Evolutionary conservation across 2,888 invertebrate species (phyloP), one percentile per base, ranked within the genome.

Genomic region (Zygothrica quintamaculata): DNA sequence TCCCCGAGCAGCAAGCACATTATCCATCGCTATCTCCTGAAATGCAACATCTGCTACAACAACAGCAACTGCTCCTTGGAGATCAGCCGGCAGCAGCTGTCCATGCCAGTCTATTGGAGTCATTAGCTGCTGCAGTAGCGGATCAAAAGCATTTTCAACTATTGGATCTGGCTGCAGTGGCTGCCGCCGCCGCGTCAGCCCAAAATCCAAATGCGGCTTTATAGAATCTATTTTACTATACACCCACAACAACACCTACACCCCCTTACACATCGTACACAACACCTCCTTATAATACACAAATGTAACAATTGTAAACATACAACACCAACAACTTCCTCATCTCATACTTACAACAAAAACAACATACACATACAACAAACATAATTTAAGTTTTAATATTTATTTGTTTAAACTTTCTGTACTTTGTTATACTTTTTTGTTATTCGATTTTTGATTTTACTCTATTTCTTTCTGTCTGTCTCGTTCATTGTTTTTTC

Each of bases 131-230:
- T 69, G 82, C 84, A 29, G 88, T 88, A 12, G 86, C 84, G 65
- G 88, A 87, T 71, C 88, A 88, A 77, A 87, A 72, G 81, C 81
- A 86, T 62, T 88, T 88, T 69, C 87, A 87, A 77, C 81, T 82
- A 53, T 71, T 87, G 85, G 88, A 87, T 65, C 67, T 85, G 43
- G 82, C 80, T 73, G 73, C 84, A 43, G 70, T 77, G 40, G 72
- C 84, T 26, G 85, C 81, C 37, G 81, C 85, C 51, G 82, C 79
- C 7, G 65, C 76, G 25, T 57, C 77, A 43, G 70, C 78, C 31
- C 79, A 80, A 64, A 68, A 66, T 59, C 77, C 67, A 44, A 76
- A 81, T 66, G 64, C 52, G 50, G 65, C 60, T 13, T 74, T 66
- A 46, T 82, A 79, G 70, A 53, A 15, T 46, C 16, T 13, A 13